A percentile compares a stretch with the other conserved stretches of the same genome.
These are phyloP conservation scores for Dysdera silvatica DNA, from an alignment of 1,140 invertebrate species.

Conservation along the genomic window DNA sequence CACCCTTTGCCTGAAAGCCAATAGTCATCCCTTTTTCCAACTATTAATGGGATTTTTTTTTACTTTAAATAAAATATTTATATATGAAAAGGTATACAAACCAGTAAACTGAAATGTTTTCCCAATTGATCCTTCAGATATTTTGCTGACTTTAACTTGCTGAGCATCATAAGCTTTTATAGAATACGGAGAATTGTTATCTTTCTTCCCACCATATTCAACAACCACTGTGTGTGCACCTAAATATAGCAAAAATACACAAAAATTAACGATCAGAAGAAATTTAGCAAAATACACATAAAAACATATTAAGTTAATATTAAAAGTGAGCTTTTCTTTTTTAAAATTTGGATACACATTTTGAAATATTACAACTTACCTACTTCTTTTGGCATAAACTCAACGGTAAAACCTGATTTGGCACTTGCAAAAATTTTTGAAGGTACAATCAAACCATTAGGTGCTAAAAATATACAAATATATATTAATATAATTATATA, in stretches of 20 bases:
- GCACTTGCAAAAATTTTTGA: slow-evolving; percentile 83
- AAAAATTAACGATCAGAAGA: slow-evolving; percentile 1
- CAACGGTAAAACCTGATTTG: slow-evolving; percentile 73
- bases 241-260: slow-evolving; percentile 25
- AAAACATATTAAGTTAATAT: too few species aligned
- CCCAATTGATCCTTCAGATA: slow-evolving; percentile 61
- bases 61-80: too few species aligned
- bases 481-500: slow-evolving; percentile 4
- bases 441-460: slow-evolving; percentile 56
- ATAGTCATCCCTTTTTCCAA: too few species aligned
- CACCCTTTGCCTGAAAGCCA: too few species aligned
- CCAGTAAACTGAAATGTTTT: slow-evolving; percentile 82
- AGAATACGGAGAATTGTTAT: slow-evolving; percentile 82
- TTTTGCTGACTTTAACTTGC: slow-evolving; percentile 65
- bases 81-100: slow-evolving; percentile 33
- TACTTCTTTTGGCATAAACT: slow-evolving; percentile 81
- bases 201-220: slow-evolving; percentile 81
- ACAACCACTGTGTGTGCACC: slow-evolving; percentile 78
- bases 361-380: slow-evolving; percentile 42
- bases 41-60: too few species aligned
- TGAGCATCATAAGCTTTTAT: slow-evolving; percentile 79
- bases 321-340: too few species aligned
- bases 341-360: too few species aligned
- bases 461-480: slow-evolving; percentile 49
- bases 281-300: not conserved